A percentile compares a stretch with the other conserved stretches of the same genome.
Conservation (phyloP, 2,888 invertebrate genomes). For the Petrolisthes cinctipes region DNA sequence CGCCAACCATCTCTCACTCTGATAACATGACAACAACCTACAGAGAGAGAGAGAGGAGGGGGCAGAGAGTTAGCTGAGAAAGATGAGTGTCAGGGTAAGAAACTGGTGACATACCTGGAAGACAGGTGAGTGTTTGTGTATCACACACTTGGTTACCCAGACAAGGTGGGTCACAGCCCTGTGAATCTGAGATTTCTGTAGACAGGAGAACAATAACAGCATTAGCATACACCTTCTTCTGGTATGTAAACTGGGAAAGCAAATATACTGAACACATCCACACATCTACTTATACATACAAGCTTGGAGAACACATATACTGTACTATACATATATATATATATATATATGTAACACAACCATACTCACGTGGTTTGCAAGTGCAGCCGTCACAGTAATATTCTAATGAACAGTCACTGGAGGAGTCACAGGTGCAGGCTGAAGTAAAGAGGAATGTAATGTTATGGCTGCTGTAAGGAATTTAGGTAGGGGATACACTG, state of each 20-base stretch:
- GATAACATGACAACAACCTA: too few species aligned
- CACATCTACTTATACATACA: not conserved
- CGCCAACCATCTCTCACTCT: too few species aligned
- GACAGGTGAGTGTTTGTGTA: constrained; percentile 18
- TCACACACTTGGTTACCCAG: constrained; percentile 30
- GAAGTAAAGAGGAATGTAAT: not conserved
- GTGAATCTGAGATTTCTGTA: constrained; percentile 17
- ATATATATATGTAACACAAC: not conserved
- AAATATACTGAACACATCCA: not conserved
- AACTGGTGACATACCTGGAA: constrained; percentile 37
- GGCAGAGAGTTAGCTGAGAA: not conserved
- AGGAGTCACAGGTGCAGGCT: constrained; percentile 52
- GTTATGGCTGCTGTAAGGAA: not conserved
- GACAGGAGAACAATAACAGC: not conserved
- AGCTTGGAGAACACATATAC: not conserved
- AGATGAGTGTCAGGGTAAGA: not conserved
- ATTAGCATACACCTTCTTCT: not conserved
- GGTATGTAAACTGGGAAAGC: not conserved
- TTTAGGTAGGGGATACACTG: too few species aligned
- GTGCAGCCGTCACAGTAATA: constrained; percentile 61
- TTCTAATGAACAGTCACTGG: constrained; percentile 44
- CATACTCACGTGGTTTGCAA: constrained; percentile 54
- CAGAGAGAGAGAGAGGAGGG: not conserved
- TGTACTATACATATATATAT: not conserved
- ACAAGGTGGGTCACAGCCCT: constrained; percentile 43